Evolutionary conservation across 2,888 invertebrate species (phyloP).

Genomic region (Nomada hirtipes): DNA sequence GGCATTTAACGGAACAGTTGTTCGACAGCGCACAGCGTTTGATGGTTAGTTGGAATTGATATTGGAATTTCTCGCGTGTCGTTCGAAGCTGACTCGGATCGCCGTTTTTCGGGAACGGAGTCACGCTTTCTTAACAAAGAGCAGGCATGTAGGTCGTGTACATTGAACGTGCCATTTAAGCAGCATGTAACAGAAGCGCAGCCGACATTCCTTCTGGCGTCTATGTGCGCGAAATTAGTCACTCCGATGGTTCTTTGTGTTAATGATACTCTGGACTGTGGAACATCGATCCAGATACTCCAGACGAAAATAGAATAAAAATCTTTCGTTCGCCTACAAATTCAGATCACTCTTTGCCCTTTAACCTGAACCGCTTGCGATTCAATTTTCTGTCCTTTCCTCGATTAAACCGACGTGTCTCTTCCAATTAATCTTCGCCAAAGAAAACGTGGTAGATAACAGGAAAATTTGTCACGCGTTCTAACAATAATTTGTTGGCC

Average conservation of each 20-base stretch:
- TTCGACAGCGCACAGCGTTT: not conserved
- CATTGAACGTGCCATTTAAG: constrained; percentile 31
- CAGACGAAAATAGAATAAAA: no score
- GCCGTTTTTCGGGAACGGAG: constrained; percentile 4
- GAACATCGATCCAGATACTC: no score
- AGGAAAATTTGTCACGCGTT: no score
- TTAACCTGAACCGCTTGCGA: no score
- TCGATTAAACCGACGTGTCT: no score
- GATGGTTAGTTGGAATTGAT: not conserved
- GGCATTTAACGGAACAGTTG: not conserved
- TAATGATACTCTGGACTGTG: no score
- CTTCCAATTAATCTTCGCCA: no score
- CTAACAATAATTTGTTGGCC: no score
- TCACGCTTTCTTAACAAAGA: constrained; percentile 23
- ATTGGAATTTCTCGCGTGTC: not conserved
- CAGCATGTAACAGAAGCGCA: constrained; percentile 1
- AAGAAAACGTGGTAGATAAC: no score
- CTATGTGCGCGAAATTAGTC: constrained; percentile 4
- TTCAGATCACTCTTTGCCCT: no score
- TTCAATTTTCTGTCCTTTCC: no score
- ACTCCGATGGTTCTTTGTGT: not conserved
- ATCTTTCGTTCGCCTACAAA: no score
- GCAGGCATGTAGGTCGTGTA: constrained; percentile 1
- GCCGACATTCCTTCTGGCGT: not conserved
- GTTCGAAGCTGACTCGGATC: not conserved